Conservation (phyloP, 2,113 vertebrate genomes). For the Cephalopterus ornatus region DNA sequence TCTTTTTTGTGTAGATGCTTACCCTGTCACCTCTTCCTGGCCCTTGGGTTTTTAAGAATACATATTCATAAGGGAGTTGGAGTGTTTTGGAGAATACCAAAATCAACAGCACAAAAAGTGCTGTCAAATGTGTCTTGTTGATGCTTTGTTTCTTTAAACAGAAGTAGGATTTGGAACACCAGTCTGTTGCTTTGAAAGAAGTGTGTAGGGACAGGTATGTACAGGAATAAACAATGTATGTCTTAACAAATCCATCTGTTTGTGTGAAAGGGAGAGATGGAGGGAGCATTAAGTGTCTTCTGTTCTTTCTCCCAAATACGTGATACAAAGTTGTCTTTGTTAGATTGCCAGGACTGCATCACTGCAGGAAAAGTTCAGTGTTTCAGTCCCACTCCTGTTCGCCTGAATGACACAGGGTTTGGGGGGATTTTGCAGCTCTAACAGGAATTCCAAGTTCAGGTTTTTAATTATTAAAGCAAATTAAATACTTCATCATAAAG, state of each 20-base stretch:
- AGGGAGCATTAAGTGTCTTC: background rate
- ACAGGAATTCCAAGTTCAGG: background rate
- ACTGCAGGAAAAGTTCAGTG: background rate
- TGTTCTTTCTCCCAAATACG: background rate
- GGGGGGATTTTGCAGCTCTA: background rate
- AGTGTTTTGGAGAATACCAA: background rate
- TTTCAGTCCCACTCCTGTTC: background rate
- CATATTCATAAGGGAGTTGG: background rate
- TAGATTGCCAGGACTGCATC: background rate
- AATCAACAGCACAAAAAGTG: background rate
- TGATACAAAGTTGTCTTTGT: background rate
- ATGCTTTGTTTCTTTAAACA: background rate
- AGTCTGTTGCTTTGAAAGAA: background rate
- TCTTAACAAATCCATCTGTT: background rate
- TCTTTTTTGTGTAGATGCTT: background rate
- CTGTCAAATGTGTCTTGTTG: background rate
- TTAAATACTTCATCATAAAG: background rate
- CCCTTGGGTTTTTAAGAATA: background rate
- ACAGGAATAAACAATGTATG: background rate
- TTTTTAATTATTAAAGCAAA: slow-evolving; percentile 20
- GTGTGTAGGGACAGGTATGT: background rate
- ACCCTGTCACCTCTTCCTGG: background rate
- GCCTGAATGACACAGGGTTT: background rate
- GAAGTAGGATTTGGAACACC: background rate
- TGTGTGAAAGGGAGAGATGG: background rate